These are phyloP conservation scores for Bambusicola thoracicus DNA, from an alignment of 2,113 vertebrate species.

Conservation along the genomic window DNA sequence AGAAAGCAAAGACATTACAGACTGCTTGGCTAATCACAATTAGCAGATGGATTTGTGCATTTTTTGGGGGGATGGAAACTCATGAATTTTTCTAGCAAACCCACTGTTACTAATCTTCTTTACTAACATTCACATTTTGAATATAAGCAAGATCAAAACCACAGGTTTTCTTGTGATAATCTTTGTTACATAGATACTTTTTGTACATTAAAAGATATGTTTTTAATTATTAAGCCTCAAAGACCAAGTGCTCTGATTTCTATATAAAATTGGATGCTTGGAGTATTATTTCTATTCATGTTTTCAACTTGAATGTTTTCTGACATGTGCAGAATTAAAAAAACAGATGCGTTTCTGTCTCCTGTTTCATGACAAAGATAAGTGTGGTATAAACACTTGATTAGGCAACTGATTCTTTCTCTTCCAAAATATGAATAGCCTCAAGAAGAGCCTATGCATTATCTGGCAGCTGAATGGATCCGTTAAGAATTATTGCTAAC, in stretches of 20 bases:
- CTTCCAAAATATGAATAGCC: background rate
- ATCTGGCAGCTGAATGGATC: background rate
- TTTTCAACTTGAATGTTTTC: background rate
- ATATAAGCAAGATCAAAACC: background rate
- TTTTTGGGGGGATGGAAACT: background rate
- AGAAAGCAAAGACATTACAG: slow-evolving; percentile 23
- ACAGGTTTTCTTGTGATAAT: background rate
- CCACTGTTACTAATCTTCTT: background rate
- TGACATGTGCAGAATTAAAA: background rate
- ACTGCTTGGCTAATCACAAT: slow-evolving; percentile 9
- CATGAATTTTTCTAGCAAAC: slow-evolving; percentile 29
- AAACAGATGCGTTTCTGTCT: background rate
- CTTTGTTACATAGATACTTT: background rate
- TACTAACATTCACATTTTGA: background rate
- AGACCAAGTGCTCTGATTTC: background rate
- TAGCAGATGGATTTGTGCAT: background rate
- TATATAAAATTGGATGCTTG: background rate
- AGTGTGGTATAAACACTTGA: background rate
- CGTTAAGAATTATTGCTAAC: background rate
- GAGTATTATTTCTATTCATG: too few species aligned
- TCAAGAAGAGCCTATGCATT: background rate
- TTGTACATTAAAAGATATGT: background rate
- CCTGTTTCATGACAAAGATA: background rate
- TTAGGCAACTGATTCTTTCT: background rate
- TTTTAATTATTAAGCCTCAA: background rate